These are phyloP conservation scores for Peromyscus californicus DNA, from an alignment of 2,113 vertebrate genomes.

Conservation along the genomic window DNA sequence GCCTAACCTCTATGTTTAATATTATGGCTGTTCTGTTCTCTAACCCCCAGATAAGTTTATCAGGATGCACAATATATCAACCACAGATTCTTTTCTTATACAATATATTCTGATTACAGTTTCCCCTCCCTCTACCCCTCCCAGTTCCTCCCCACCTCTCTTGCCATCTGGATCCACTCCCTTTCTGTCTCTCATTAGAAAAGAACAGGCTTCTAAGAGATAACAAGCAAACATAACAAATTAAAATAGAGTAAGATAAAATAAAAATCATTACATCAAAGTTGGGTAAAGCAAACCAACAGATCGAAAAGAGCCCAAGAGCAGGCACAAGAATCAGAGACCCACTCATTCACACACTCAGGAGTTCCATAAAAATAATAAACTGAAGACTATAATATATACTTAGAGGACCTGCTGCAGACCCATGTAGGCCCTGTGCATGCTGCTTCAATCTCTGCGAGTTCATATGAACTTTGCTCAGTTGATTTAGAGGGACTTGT, in stretches of 20 bases:
- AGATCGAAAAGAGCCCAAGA: neutral
- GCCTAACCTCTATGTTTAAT: too few species aligned
- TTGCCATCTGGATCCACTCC: neutral
- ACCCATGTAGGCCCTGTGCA: neutral
- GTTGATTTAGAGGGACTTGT: neutral
- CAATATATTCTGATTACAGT: neutral
- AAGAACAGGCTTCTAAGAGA: neutral
- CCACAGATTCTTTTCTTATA: neutral
- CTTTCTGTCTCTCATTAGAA: neutral
- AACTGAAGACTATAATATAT: neutral
- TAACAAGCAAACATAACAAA: neutral
- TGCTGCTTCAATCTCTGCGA: neutral
- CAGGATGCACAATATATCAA: too few species aligned
- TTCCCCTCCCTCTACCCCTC: neutral
- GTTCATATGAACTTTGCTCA: neutral
- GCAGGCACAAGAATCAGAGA: neutral
- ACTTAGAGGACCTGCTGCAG: neutral
- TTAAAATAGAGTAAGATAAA: neutral
- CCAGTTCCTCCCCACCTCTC: neutral
- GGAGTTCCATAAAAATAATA: neutral
- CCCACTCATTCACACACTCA: neutral
- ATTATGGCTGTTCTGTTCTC: too few species aligned
- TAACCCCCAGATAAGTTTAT: too few species aligned
- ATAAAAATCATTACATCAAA: neutral
- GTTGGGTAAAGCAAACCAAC: neutral